These are phyloP conservation scores for Aleadryas rufinucha DNA, from an alignment of 2,113 vertebrate genomes.

Conservation along the genomic window DNA sequence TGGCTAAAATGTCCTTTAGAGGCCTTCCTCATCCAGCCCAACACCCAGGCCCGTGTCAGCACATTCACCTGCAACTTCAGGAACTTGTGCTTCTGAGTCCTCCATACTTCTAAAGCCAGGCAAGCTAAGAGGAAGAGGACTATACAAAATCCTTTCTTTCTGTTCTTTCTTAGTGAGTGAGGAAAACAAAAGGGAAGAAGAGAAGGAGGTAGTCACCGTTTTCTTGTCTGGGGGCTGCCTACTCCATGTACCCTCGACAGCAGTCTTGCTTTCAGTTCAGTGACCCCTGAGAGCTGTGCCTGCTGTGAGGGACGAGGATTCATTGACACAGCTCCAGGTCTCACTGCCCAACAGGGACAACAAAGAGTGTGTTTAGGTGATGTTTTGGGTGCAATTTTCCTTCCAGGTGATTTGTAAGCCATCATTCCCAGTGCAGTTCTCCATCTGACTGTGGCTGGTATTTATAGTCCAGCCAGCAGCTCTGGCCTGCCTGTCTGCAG, in stretches of 20 bases:
- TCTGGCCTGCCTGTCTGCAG: not conserved
- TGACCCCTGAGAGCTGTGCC: not conserved
- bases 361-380: not conserved
- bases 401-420: not conserved
- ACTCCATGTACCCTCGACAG: not conserved
- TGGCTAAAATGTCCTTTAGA: not conserved
- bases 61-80: not conserved
- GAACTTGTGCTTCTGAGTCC: not conserved
- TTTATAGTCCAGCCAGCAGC: not conserved
- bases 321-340: not conserved
- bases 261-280: not conserved
- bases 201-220: not conserved
- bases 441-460: not conserved
- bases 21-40: not conserved
- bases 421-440: not conserved
- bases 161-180: not conserved
- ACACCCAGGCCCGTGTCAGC: fast-evolving
- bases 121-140: not conserved
- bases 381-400: not conserved
- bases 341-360: not conserved
- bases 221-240: not conserved
- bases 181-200: not conserved
- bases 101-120: not conserved
- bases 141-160: not conserved
- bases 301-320: not conserved